These are phyloP conservation scores for Drosophila ercepeae DNA, from an alignment of 1,140 invertebrate species.

Conservation along the genomic window DNA sequence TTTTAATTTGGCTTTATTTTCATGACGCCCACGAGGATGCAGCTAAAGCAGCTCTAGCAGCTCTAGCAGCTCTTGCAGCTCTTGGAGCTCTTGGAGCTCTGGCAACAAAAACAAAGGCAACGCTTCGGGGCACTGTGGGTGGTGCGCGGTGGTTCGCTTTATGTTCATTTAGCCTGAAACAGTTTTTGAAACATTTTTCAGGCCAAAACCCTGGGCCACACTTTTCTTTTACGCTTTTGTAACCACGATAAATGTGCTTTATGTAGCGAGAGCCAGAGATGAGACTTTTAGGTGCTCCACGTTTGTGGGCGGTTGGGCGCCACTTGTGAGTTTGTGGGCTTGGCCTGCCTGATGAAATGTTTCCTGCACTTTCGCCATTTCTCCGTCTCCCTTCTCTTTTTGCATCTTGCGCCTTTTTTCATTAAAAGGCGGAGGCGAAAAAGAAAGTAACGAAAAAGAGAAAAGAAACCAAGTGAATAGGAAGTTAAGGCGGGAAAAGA, in stretches of 20 bases:
- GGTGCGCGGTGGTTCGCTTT: conserved; percentile 49
- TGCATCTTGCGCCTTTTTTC: conserved; percentile 60
- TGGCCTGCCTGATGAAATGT: conserved; percentile 68
- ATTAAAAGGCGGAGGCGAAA: conserved; percentile 30
- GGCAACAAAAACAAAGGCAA: conserved; percentile 57
- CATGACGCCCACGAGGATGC: conserved; percentile 65
- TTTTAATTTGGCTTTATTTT: conserved; percentile 82
- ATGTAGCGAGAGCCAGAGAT: conserved; percentile 60
- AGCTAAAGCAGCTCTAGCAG: conserved; percentile 25
- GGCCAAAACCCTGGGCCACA: conserved; percentile 65
- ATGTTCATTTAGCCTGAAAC: conserved; percentile 80
- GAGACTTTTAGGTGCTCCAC: conserved; percentile 4
- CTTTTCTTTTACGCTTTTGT: conserved; percentile 82
- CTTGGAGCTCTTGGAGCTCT: too few relatives aligned
- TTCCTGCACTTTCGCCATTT: conserved; percentile 75
- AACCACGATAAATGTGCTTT: conserved; percentile 82
- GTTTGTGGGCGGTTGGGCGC: not conserved
- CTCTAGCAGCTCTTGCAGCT: conserved; percentile 1
- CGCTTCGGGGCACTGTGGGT: conserved; percentile 45
- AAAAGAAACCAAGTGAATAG: not conserved
- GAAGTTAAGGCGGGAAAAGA: conserved; percentile 15
- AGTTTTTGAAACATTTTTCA: conserved; percentile 82
- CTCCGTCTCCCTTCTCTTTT: conserved; percentile 27
- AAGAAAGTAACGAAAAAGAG: conserved; percentile 10
- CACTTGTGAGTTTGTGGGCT: conserved; percentile 5